Evolutionary conservation across 1,140 invertebrate species (phyloP).

Genomic region (Eciton burchellii): DNA sequence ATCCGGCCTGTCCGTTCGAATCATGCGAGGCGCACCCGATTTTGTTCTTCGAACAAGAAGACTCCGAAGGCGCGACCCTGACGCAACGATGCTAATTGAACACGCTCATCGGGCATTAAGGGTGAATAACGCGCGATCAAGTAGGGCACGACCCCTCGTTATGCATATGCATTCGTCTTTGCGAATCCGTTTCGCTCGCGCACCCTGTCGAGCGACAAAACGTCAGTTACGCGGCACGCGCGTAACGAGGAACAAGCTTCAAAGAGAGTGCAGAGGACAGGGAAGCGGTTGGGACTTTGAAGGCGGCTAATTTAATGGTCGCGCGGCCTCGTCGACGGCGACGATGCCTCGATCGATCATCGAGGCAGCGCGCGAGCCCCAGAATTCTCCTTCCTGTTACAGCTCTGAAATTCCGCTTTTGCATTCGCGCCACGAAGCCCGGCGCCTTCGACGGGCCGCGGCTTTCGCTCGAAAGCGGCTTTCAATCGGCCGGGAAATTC

Average conservation of each 20-base stretch:
- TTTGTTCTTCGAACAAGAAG: neutral
- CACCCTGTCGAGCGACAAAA: slow-evolving; percentile 11
- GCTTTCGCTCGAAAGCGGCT: neutral
- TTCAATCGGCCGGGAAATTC: slow-evolving; percentile 38
- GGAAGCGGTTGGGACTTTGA: slow-evolving; percentile 67
- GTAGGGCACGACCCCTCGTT: too few relatives aligned
- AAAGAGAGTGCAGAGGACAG: slow-evolving; percentile 62
- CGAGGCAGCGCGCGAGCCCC: slow-evolving; percentile 25
- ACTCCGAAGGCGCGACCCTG: neutral
- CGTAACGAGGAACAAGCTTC: slow-evolving; percentile 46
- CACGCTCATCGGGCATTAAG: slow-evolving; percentile 19
- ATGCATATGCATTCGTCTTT: neutral
- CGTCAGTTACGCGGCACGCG: slow-evolving; percentile 41
- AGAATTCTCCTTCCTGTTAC: neutral
- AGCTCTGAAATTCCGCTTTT: neutral
- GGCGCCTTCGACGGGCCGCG: neutral
- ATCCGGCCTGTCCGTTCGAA: slow-evolving; percentile 40
- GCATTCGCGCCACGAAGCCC: slow-evolving; percentile 58
- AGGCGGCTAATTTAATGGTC: slow-evolving; percentile 70
- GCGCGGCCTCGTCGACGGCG: slow-evolving; percentile 42
- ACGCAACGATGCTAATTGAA: neutral
- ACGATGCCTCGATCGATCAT: slow-evolving; percentile 68
- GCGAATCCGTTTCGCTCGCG: neutral
- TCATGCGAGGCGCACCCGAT: neutral
- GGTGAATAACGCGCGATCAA: neutral